A percentile compares a stretch with the other conserved stretches of the same genome.
phyloP scores from a whole-genome alignment of 2,888 invertebrate species.

The Eumacrocentrus americanus region DNA sequence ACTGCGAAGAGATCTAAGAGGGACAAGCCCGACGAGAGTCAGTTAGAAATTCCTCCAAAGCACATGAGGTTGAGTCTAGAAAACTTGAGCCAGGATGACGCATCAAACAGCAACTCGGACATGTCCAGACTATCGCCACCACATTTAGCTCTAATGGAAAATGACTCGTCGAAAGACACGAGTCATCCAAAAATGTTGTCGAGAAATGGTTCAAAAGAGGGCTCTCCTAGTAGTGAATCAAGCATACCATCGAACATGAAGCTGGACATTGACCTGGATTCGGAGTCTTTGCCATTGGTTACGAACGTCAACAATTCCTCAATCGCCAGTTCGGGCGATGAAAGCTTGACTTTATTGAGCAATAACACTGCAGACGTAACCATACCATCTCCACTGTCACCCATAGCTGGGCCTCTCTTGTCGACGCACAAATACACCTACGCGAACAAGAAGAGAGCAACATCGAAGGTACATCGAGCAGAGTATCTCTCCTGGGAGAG shows the following conservation, averaged over 20 bases:
- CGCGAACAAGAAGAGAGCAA: conserved; percentile 53
- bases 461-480: conserved; percentile 46
- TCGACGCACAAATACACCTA: conserved; percentile 58
- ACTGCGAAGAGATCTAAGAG: conserved; percentile 37
- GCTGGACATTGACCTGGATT: conserved; percentile 53
- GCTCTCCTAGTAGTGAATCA: conserved; percentile 51
- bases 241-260: conserved; percentile 53
- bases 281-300: conserved; percentile 47
- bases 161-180: conserved; percentile 44
- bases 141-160: conserved; percentile 43
- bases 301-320: conserved; percentile 52
- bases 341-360: conserved; percentile 51
- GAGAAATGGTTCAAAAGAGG: conserved; percentile 54
- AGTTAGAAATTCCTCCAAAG: conserved; percentile 40
- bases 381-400: conserved; percentile 55
- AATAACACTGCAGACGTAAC: conserved; percentile 52
- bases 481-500: conserved; percentile 56
- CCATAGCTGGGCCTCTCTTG: conserved; percentile 54
- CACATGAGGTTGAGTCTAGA: conserved; percentile 50
- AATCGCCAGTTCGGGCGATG: conserved; percentile 55
- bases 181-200: conserved; percentile 40
- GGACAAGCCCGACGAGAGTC: conserved; percentile 39
- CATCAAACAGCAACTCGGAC: conserved; percentile 54
- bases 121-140: conserved; percentile 50
- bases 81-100: conserved; percentile 55